Base-by-base conservation (phyloP, 1,140 invertebrate genomes). In the Drosophila sp. region DNA sequence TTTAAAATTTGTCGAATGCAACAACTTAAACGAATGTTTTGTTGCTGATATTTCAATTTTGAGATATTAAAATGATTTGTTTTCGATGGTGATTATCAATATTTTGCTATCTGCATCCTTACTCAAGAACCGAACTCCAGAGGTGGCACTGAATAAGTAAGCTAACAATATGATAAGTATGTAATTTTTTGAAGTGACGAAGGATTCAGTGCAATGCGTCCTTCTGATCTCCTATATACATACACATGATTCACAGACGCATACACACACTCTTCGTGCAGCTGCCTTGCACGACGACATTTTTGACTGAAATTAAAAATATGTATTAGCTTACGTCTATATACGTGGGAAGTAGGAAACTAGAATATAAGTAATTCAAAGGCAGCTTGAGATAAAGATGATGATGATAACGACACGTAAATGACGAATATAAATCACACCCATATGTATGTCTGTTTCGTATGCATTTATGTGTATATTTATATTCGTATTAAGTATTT, bases 401-500 rank as follows among this genome's bases (percentile, higher is more conserved):
- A 41, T n/a, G n/a, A 50, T 50, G 44, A 50, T 27, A 23, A 50
- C 44, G 44, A 50, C 44, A 50, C 44, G 25, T 50, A 50, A 27
- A 27, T 38, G 41, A 50, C 61, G 23, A 50, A 62, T 35, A 57
- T 72, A 57, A 68, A 63, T 68, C 50, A 55, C 70, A 62, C 50
- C 44, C 55, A 76, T 69, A 66, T 78, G 65, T 81, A 86, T 79
- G 68, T 76, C 64, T 73, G 63, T 67, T 72, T 72, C 63, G 60
- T 80, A 74, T 69, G 60, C 66, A 75, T 70, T 66, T 65, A 80
- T 66, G 25, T 61, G 71, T 70, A 70, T 58, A 75, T 68, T 64
- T 67, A 77, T 70, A 79, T 82, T 79, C 40, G 64, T 65, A 60
- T 61, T 87, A 87, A 86, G 70, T 86, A 87, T 86, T 86, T 86